phyloP scores from a whole-genome alignment of 2,113 vertebrate genomes.

The Takifugu flavidus region DNA sequence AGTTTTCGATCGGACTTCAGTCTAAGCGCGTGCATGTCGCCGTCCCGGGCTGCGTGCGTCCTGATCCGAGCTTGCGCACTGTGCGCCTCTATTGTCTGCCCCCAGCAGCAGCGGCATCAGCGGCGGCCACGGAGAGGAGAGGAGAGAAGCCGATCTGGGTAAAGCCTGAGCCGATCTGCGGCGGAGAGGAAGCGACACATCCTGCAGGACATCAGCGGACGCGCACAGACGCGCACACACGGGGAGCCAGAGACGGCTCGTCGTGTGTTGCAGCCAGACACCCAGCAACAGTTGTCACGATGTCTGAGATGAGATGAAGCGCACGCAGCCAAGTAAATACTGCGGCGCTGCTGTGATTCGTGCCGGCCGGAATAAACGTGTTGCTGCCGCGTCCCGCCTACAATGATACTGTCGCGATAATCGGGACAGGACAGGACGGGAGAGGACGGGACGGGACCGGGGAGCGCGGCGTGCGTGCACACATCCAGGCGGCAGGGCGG shows the following conservation, averaged over 20 bases:
- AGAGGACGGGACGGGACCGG: conserved; percentile 23
- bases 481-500: conserved; percentile 58
- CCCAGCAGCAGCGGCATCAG: conserved; percentile 43
- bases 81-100: conserved; percentile 69
- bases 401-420: conserved; percentile 30
- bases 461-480: conserved; percentile 5
- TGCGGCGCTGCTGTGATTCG: conserved; percentile 59
- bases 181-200: conserved; percentile 22
- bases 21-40: conserved; percentile 7
- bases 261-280: conserved; percentile 26
- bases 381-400: conserved; percentile 46
- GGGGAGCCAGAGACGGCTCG: conserved; percentile 31
- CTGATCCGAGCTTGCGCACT: conserved; percentile 73
- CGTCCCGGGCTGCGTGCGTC: conserved; percentile 42
- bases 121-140: conserved; percentile 17
- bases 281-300: conserved; percentile 73
- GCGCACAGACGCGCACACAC: background rate
- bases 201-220: conserved; percentile 22
- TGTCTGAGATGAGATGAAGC: conserved; percentile 61
- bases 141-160: conserved; percentile 39
- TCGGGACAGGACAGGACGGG: conserved; percentile 31
- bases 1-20: background rate
- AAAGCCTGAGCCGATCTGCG: conserved; percentile 62
- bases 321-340: conserved; percentile 34
- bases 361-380: conserved; percentile 52